Conservation (phyloP, 2,113 vertebrate species). For the Phalacrocorax pelagicus region DNA sequence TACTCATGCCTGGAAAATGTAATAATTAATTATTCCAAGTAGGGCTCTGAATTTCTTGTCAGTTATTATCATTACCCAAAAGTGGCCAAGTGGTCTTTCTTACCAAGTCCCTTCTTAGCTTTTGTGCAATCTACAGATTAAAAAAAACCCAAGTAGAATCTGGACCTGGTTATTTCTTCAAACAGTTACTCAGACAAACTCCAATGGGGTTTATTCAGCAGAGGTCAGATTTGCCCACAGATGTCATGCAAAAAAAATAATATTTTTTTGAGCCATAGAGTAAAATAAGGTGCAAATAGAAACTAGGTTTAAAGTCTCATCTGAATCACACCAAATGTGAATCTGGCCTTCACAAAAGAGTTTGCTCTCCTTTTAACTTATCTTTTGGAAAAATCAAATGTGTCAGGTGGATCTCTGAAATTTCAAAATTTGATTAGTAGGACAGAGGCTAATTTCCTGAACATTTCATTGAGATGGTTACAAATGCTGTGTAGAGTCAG, state of each 20-base stretch:
- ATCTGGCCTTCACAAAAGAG: not conserved
- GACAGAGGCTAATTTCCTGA: not conserved
- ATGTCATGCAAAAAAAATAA: not conserved
- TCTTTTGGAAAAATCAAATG: not conserved
- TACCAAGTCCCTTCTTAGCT: not conserved
- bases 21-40: slow-evolving; percentile 49
- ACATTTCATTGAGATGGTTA: slow-evolving; percentile 5
- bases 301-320: not conserved
- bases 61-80: not conserved
- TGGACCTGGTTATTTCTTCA: not conserved
- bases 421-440: not conserved
- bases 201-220: not conserved
- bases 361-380: not conserved
- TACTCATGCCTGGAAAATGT: not conserved
- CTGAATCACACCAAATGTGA: not conserved
- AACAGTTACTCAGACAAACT: not conserved
- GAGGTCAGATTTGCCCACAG: not conserved
- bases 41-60: not conserved
- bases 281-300: not conserved
- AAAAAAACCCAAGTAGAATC: not conserved
- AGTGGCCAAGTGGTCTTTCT: not conserved
- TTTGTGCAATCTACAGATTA: not conserved
- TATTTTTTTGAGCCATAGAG: not conserved
- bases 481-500: not conserved
- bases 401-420: not conserved